Base-by-base conservation (phyloP, 2,888 invertebrate genomes). In the Choristoneura rosaceana region DNA sequence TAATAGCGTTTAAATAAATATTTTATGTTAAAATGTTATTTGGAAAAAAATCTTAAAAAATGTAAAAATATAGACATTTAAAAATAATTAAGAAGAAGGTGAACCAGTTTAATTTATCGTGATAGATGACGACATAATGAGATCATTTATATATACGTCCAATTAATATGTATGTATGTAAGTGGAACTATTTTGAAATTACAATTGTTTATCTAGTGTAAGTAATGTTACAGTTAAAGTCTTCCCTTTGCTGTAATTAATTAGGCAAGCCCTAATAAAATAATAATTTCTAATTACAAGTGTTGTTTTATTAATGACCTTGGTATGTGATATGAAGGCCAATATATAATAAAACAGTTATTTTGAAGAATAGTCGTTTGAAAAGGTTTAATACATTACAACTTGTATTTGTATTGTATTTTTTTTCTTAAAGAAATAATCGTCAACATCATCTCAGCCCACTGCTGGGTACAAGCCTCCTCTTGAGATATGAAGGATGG, bases 141-240 rank as follows among this genome's bases (percentile, higher is more conserved):
- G 38, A 61, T 14, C 61, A 61, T 25, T 14, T 47, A 61, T 61
- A 58, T 12, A 47, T 7, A 15, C 45, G 3, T 47, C 25, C 55
- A 55, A 9, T 59, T 59, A 59, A 50, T 62, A 61, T 69, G 34
- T 60, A 70, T 62, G 43, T 45, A 62, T 67, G 62, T 68, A 58
- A 68, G 25, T 71, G 41, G 47, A 50, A 33, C 38, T 50, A 25
- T 64, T 68, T 64, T 68, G 47, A 59, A 71, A 71, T 55, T 43
- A 67, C 3, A 41, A 38, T 47, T 68, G 63, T 71, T 71, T 69
- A 73, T 68, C 59, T 68, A 50, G 63, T 73, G 73, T 68, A 73
- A 73, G 59, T 64, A 69, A 73, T 63, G 66, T 45, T 58, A 45
- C 45, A 58, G 67, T 33, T 12, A 10, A 43, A 15, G 45, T n/a